These are phyloP conservation scores for Marcusenius ussheri DNA, from an alignment of 2,113 vertebrate species.

Conservation along the genomic window DNA sequence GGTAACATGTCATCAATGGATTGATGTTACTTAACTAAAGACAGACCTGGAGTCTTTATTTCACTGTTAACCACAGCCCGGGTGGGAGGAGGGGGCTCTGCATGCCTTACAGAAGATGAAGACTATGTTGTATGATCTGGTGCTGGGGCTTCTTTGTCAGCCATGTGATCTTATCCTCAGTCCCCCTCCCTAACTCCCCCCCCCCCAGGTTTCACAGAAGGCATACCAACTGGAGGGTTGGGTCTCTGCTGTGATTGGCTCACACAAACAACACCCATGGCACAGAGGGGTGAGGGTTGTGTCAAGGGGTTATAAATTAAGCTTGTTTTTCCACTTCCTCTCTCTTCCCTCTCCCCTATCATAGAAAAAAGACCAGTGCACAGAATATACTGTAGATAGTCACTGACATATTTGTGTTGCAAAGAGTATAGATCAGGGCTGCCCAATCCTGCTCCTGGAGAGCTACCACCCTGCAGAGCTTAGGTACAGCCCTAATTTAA, in stretches of 20 bases:
- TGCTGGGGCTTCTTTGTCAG: neutral
- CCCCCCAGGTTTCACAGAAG: constrained; percentile 10
- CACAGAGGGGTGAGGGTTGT: constrained; percentile 27
- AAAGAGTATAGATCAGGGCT: too few relatives aligned
- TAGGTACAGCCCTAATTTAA: too few relatives aligned
- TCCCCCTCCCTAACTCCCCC: neutral
- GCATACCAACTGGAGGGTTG: constrained; percentile 32
- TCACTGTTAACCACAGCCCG: neutral
- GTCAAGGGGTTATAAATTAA: constrained; percentile 32
- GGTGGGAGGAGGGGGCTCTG: neutral
- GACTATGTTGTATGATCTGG: neutral
- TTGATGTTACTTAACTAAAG: neutral
- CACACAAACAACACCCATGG: constrained; percentile 55
- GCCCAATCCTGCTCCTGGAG: too few relatives aligned
- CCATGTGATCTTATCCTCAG: neutral
- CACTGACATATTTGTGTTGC: neutral
- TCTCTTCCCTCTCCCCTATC: neutral
- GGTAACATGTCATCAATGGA: neutral
- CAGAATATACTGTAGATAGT: neutral
- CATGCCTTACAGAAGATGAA: neutral
- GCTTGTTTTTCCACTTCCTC: constrained; percentile 9
- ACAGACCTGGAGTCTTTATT: neutral
- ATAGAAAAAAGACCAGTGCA: constrained; percentile 6
- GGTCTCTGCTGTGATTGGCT: constrained; percentile 49
- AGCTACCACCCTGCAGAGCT: too few relatives aligned